Evolutionary conservation across 2,113 vertebrate species (phyloP), one percentile per base, ranked within the genome.

Genomic region (Vanacampus margaritifer): DNA sequence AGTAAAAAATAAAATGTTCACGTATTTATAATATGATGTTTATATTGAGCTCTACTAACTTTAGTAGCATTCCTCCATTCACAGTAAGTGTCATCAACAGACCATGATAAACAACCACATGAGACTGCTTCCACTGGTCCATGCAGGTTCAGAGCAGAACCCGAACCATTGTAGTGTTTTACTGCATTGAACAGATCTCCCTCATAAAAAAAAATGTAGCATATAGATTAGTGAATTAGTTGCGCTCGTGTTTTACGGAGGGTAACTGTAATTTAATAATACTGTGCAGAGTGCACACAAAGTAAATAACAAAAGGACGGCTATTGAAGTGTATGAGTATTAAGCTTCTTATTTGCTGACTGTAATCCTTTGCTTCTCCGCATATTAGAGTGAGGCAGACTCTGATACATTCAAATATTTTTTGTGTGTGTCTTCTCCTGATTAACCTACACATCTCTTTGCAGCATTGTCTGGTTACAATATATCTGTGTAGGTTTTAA

Each of bases 361-460:
- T 60, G 58, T 60, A 39, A 60, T 60, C 58, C 36, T 60, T 60
- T 60, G 58, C 8, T 60, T 39, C 58, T 37, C 58, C 14, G 57
- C 17, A 36, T 21, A 59, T 36, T 36, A 60, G 35, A 39, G 58
- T 60, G 5, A 23, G 9, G n/a, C 35, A 37, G 10, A 39, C 21
- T 37, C 21, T 6, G 17, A 39, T 10, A 8, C 5, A 39, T 60
- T 26, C 21, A 59, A 36, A 36, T 36, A 12, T 36, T 6, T 35
- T 54, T 57, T 32, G 12, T 32, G 54, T 35, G 32, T n/a, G 19
- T n/a, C 19, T 8, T 36, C 32, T n/a, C 12, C 9, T 59, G 57
- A 59, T 37, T 2, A 59, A 59, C 28, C 5, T 9, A 58, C 28
- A 16, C 13, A 13, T 10, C 6, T 32, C 54, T 32, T 5, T 26